phyloP scores from a whole-genome alignment of 2,888 invertebrate species.

The Morpho helenor region DNA sequence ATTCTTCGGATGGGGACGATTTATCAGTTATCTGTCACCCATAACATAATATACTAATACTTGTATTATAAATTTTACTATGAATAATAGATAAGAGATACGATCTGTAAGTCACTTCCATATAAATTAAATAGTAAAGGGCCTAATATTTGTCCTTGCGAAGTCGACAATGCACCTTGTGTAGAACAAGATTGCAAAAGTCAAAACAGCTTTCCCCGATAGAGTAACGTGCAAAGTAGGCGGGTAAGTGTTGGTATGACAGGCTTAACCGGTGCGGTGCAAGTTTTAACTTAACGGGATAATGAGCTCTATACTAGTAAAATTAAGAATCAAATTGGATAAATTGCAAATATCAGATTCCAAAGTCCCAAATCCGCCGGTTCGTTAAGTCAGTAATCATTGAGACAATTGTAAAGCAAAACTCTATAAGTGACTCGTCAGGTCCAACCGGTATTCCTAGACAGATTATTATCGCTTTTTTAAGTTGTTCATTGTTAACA shows the following conservation, averaged over 20 bases:
- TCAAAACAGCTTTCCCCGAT: slow-evolving; percentile 34
- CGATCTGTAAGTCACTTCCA: slow-evolving; percentile 12
- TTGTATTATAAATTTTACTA: no score
- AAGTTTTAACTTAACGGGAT: no score
- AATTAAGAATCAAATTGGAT: neutral
- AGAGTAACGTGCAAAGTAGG: slow-evolving; percentile 53
- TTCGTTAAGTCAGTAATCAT: slow-evolving; percentile 34
- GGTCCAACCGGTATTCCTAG: slow-evolving; percentile 9
- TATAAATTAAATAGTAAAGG: slow-evolving; percentile 19
- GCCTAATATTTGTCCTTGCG: slow-evolving; percentile 26
- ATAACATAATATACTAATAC: no score
- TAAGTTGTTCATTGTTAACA: slow-evolving; percentile 6
- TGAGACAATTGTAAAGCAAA: slow-evolving; percentile 35
- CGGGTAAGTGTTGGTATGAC: slow-evolving; percentile 30
- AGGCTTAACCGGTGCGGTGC: slow-evolving; percentile 11
- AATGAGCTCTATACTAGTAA: no score
- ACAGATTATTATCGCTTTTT: neutral
- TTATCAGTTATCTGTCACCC: no score
- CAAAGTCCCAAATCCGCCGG: slow-evolving; percentile 2
- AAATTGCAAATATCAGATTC: neutral
- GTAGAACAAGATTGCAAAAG: slow-evolving; percentile 29
- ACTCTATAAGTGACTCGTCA: slow-evolving; percentile 5
- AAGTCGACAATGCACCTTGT: slow-evolving; percentile 23
- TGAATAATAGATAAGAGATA: neutral
- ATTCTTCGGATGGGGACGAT: no score